Percentiles rank a stretch among this genome's conserved stretches.
Evolutionary conservation across 23 tunicate genomes (phyloP).

Genomic region (Styela clava): DNA sequence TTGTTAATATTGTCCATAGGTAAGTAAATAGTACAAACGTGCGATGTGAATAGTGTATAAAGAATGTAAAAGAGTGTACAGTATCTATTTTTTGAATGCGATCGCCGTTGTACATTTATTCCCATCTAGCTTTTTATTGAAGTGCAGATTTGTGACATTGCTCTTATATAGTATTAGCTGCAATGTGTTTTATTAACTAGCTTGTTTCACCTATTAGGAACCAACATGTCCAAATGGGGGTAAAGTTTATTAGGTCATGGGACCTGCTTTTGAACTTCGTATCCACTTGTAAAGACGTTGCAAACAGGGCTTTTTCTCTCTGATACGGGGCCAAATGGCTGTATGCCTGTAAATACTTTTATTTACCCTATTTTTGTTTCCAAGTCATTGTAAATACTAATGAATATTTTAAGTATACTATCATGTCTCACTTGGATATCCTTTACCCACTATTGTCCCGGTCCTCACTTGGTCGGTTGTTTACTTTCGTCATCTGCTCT

Average conservation of each 20-base stretch:
- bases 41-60: slow-evolving; percentile 37
- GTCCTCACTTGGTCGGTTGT: no score
- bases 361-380: no score
- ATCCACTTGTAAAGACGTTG: not conserved
- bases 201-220: no score
- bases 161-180: not conserved
- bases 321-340: not conserved
- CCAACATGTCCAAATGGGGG: no score
- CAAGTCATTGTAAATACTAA: no score
- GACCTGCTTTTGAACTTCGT: not conserved
- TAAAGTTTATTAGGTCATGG: no score
- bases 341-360: no score
- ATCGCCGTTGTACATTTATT: slow-evolving; percentile 26
- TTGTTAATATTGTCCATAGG: slow-evolving; percentile 23
- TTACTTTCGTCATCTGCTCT: no score
- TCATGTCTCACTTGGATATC: no score
- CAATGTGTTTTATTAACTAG: not conserved
- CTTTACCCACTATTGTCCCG: no score
- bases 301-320: not conserved
- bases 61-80: slow-evolving; percentile 34
- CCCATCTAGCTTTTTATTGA: not conserved
- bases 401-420: no score
- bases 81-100: slow-evolving; percentile 33
- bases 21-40: slow-evolving; percentile 21
- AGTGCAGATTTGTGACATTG: not conserved